phyloP scores from a whole-genome alignment of 2,888 invertebrate genomes.

The Cosmopolites sordidus region DNA sequence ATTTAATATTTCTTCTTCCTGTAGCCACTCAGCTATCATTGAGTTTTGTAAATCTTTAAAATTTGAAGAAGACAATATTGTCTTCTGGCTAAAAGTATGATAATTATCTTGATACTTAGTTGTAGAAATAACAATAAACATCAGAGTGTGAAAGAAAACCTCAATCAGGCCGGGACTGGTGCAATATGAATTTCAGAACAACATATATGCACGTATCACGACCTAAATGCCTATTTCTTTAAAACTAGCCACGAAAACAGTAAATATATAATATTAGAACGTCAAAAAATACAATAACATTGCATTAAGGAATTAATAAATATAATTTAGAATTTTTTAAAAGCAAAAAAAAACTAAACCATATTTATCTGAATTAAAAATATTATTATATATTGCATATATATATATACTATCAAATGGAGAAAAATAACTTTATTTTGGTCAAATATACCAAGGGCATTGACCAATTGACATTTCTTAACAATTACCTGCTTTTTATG shows the following conservation, averaged over 20 bases:
- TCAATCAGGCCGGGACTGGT: conserved; percentile 22
- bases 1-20: not conserved
- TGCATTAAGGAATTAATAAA: no score
- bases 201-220: conserved; percentile 21
- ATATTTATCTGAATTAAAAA: no score
- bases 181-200: conserved; percentile 19
- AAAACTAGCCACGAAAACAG: not conserved
- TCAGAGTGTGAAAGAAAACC: no score
- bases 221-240: conserved; percentile 11
- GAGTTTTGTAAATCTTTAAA: not conserved
- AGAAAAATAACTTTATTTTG: no score
- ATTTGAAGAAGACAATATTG: not conserved
- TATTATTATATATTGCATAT: no score
- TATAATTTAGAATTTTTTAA: no score
- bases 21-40: conserved; percentile 1
- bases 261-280: no score
- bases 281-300: no score
- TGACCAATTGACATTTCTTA: conserved; percentile 4
- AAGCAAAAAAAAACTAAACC: no score
- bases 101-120: no score
- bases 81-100: conserved; percentile 1
- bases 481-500: conserved; percentile 8
- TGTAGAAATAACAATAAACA: no score
- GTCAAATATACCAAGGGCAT: conserved; percentile 3
- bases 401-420: no score